phyloP scores from a whole-genome alignment of 2,888 invertebrate species.

The Tetramorium bicarinatum region DNA sequence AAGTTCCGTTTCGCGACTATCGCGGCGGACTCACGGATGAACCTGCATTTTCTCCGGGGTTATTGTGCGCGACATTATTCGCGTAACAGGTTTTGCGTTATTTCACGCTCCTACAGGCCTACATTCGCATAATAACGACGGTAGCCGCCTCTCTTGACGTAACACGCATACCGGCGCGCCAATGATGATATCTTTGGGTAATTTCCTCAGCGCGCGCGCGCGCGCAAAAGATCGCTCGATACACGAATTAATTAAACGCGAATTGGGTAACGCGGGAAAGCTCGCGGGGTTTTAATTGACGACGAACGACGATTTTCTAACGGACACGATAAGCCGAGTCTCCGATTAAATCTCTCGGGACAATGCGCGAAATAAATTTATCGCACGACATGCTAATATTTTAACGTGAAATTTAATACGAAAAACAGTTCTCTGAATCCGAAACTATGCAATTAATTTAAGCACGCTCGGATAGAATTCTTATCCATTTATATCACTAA shows the following conservation, averaged over 20 bases:
- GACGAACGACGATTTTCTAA: background rate
- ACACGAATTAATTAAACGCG: slow-evolving; percentile 27
- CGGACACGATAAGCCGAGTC: background rate
- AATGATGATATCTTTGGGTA: slow-evolving; percentile 41
- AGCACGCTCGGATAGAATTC: background rate
- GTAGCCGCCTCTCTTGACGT: slow-evolving; percentile 29
- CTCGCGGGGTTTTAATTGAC: background rate
- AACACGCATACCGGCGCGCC: slow-evolving; percentile 38
- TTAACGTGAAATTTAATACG: background rate
- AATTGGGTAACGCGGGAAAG: slow-evolving; percentile 20
- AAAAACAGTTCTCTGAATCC: background rate
- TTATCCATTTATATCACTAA: background rate
- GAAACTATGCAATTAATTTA: background rate
- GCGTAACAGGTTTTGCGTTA: slow-evolving; percentile 63
- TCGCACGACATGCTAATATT: background rate
- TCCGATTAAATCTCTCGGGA: background rate
- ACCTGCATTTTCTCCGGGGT: slow-evolving; percentile 59
- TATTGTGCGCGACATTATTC: slow-evolving; percentile 40
- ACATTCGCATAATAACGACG: slow-evolving; percentile 50
- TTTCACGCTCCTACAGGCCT: slow-evolving; percentile 54
- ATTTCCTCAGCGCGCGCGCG: slow-evolving; percentile 13
- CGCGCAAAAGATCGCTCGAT: slow-evolving; percentile 14
- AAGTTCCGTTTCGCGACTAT: slow-evolving; percentile 13
- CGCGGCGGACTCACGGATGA: slow-evolving; percentile 54
- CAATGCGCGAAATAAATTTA: background rate